A percentile compares a stretch with the other conserved stretches of the same genome.
phyloP scores from a whole-genome alignment of 37 sponge, comb jelly and placozoan species.

The Aplysina aerophoba region DNA sequence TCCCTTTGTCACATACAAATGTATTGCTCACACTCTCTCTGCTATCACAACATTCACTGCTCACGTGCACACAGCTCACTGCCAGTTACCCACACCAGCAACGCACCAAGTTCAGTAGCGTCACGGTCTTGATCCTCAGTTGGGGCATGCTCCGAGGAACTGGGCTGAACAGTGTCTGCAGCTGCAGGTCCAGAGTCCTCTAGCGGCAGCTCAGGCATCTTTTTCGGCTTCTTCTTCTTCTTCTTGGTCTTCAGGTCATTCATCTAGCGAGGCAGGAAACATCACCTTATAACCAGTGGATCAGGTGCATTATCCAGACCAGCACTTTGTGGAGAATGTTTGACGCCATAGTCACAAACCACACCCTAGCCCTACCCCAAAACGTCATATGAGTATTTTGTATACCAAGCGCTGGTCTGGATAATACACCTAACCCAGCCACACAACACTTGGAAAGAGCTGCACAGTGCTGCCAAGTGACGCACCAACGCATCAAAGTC shows the following conservation, averaged over 20 bases:
- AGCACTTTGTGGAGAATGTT: no score
- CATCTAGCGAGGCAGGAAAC: conserved; percentile 18
- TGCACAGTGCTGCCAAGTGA: no score
- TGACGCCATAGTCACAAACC: no score
- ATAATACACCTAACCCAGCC: no score
- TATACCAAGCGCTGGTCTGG: no score
- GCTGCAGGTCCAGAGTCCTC: conserved; percentile 17
- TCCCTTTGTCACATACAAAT: no score
- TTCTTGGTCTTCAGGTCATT: conserved; percentile 50
- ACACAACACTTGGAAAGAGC: no score
- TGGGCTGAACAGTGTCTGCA: neutral
- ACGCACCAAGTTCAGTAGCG: neutral
- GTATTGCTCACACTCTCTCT: no score
- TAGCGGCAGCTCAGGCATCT: conserved; percentile 37
- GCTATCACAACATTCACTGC: no score
- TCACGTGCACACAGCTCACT: neutral
- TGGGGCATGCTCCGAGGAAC: neutral
- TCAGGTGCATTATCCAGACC: no score
- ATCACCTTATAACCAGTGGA: neutral
- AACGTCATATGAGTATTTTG: no score
- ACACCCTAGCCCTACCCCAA: no score
- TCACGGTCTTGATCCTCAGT: neutral
- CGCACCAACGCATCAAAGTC: neutral
- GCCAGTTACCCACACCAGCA: neutral
- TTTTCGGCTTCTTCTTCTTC: conserved; percentile 80